These are phyloP conservation scores for Aquatica leii DNA, from an alignment of 2,888 invertebrate genomes.

Conservation along the genomic window DNA sequence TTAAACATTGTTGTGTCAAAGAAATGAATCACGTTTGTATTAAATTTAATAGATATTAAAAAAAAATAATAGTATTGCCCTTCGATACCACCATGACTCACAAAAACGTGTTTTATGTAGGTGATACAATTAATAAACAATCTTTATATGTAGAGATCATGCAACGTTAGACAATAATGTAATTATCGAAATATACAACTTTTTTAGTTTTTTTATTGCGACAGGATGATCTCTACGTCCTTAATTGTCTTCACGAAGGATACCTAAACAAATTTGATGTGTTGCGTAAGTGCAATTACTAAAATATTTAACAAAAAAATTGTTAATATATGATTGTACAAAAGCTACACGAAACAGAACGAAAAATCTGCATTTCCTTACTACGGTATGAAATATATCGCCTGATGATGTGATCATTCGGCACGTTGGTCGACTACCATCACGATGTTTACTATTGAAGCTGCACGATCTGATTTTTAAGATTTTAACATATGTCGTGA, in stretches of 20 bases:
- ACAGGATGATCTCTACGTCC: background rate
- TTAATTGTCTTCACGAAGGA: background rate
- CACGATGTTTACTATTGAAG: constrained; percentile 51
- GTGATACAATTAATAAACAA: constrained; percentile 27
- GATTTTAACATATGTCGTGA: constrained; percentile 55
- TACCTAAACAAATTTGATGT: background rate
- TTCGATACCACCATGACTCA: constrained; percentile 24
- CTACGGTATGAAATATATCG: constrained; percentile 51
- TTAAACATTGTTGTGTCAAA: too few species aligned
- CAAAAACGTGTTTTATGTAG: constrained; percentile 26
- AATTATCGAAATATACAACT: constrained; percentile 18
- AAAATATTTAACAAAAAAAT: background rate
- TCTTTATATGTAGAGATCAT: constrained; percentile 10
- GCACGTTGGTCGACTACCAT: constrained; percentile 52
- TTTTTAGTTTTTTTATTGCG: background rate
- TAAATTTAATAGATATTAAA: too few species aligned
- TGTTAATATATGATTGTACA: constrained; percentile 2
- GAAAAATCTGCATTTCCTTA: constrained; percentile 37
- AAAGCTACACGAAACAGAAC: constrained; percentile 21
- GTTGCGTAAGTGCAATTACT: too few species aligned
- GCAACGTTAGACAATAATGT: constrained; percentile 16
- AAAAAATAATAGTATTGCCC: constrained; percentile 16
- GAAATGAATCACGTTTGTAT: too few species aligned
- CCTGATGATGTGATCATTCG: constrained; percentile 51
- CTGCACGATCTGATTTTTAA: constrained; percentile 52